Evolutionary conservation across 2,888 invertebrate species (phyloP).

Genomic region (Phortica magna): DNA sequence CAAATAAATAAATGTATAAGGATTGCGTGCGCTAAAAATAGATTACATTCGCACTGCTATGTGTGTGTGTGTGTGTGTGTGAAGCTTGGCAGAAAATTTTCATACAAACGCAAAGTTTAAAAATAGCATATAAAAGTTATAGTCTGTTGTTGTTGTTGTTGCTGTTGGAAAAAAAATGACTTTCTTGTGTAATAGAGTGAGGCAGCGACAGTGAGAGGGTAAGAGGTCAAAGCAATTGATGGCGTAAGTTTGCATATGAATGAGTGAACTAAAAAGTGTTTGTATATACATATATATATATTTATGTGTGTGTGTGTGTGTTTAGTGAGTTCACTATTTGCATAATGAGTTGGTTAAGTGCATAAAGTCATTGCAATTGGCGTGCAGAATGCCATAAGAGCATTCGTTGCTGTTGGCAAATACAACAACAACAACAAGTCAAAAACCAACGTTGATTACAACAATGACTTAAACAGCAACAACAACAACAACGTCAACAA

Average conservation of each 20-base stretch:
- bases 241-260: too few relatives aligned
- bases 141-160: constrained; percentile 20
- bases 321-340: too few relatives aligned
- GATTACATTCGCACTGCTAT: constrained; percentile 8
- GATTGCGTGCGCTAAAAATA: too few relatives aligned
- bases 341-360: too few relatives aligned
- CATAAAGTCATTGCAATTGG: too few relatives aligned
- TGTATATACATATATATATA: too few relatives aligned
- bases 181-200: neutral
- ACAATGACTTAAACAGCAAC: neutral
- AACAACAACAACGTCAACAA: neutral
- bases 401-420: too few relatives aligned
- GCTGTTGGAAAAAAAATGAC: neutral
- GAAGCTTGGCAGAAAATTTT: constrained; percentile 34
- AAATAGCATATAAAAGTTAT: neutral
- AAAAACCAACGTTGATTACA: neutral
- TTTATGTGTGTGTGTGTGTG: too few relatives aligned
- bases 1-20: too few relatives aligned
- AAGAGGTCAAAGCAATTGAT: too few relatives aligned
- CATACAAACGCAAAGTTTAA: constrained; percentile 11
- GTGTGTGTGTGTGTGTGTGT: constrained; percentile 25
- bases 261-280: too few relatives aligned
- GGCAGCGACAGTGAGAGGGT: neutral
- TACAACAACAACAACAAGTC: neutral
- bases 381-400: too few relatives aligned